Evolutionary conservation across 2,797 vertebrate species (phyloP), one percentile per base, ranked within the genome.

Genomic region (Eutrigla gurnardus): DNA sequence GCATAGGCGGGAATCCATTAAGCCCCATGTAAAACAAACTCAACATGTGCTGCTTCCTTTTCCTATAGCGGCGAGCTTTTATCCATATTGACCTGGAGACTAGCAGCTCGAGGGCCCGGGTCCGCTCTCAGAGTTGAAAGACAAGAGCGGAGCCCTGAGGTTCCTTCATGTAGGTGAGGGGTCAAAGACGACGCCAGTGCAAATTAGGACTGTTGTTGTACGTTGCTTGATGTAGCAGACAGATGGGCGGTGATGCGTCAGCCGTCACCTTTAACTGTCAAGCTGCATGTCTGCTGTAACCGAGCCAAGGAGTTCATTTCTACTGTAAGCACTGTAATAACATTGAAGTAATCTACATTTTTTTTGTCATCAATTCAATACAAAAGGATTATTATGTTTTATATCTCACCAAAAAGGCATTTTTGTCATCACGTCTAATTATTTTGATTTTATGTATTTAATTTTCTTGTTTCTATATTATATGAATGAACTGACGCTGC

Each of bases 1-100:
- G 71, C 88, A 89, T 85, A 86, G 85, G 85, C 79, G 70, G 83
- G 86, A 88, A 87, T 88, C 89, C 91, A 91, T 93, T 93, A 91
- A 92, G 91, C 88, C 50, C 73, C 84, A 88, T 91, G 86, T 90
- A 90, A 93, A 93, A 93, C 90, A 94, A 92, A 92, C 89, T 86
- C 85, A 91, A 89, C 89, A 86, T 91, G 91, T 84, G 87, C 85
- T 5, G 87, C 78, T 94, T 93, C 92, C 91, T 90, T 80, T 91
- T 93, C 90, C 89, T 88, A 86, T 75, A 71, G 65, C n/a, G 69
- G 58, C 64, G 75, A 77, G 83, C 89, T 90, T 91, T 92, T 79
- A 91, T 91, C 84, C 87, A 76, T 54, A 3, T 68, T 76, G 82
- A 87, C 83, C 89, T 45, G 66, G 68, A 83, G 88, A 65, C 82